phyloP scores from a whole-genome alignment of 1,140 invertebrate species.

The Bombus huntii region DNA sequence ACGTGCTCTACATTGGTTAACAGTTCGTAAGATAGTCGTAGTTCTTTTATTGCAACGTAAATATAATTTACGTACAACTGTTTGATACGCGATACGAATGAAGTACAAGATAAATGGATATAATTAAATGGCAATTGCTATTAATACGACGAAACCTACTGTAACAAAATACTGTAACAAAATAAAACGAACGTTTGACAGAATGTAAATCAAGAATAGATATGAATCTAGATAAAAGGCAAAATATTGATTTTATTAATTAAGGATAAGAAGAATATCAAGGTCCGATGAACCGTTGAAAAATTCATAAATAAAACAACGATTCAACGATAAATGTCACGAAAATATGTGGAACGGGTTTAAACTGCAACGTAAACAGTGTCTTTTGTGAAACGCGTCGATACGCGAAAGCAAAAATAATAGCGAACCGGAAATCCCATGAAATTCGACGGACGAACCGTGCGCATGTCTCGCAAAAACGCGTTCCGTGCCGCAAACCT shows the following conservation, averaged over 20 bases:
- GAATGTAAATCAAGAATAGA: background rate
- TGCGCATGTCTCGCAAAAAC: slow-evolving; percentile 42
- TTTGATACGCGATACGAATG: background rate
- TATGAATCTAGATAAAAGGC: too few species aligned
- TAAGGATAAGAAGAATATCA: background rate
- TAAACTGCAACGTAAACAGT: slow-evolving; percentile 46
- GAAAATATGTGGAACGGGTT: background rate
- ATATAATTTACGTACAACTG: background rate
- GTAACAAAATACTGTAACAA: background rate
- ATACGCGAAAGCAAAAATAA: slow-evolving; percentile 39
- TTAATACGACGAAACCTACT: background rate
- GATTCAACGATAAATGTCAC: background rate
- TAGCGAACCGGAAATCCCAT: slow-evolving; percentile 32
- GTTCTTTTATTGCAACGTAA: background rate
- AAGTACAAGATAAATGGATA: background rate
- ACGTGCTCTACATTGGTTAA: background rate
- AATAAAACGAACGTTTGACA: background rate
- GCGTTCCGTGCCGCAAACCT: slow-evolving; percentile 38
- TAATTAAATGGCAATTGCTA: background rate
- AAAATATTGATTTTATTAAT: background rate
- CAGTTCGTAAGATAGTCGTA: background rate
- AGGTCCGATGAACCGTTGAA: too few species aligned
- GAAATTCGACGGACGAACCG: slow-evolving; percentile 44
- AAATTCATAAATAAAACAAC: background rate
- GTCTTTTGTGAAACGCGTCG: slow-evolving; percentile 29